A percentile compares a stretch with the other conserved stretches of the same genome.
Evolutionary conservation across 2,797 vertebrate genomes (phyloP).

Genomic region (Hydrocynus forskahlii): DNA sequence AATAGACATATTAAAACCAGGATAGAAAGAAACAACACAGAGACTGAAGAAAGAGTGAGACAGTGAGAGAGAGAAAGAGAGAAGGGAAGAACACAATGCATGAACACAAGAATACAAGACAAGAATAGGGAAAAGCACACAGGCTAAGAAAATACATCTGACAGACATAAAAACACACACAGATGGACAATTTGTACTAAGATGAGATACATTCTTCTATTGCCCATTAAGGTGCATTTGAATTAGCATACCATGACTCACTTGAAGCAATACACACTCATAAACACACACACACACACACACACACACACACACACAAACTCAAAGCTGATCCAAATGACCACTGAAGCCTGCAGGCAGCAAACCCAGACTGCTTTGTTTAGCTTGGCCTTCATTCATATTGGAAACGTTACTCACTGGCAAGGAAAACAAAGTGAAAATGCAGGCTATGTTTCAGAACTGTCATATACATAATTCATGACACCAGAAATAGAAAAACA

Average conservation of each 20-base stretch:
- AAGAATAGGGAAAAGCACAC: constrained; percentile 5
- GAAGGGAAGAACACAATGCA: background rate
- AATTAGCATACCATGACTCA: constrained; percentile 4
- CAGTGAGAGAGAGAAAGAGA: constrained; percentile 9
- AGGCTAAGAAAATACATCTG: background rate
- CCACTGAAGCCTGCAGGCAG: constrained; percentile 33
- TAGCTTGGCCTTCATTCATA: constrained; percentile 46
- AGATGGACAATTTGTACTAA: background rate
- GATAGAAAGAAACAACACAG: constrained; percentile 44
- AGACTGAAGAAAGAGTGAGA: constrained; percentile 20
- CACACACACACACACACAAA: constrained; percentile 2
- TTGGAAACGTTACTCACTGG: constrained; percentile 49
- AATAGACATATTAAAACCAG: constrained; percentile 56
- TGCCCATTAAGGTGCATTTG: no score
- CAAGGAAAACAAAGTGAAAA: constrained; percentile 56
- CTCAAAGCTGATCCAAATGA: constrained; percentile 12
- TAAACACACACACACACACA: background rate
- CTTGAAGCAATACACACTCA: background rate
- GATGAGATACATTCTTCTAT: background rate
- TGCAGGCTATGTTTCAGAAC: constrained; percentile 36
- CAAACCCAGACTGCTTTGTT: constrained; percentile 35
- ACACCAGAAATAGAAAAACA: constrained; percentile 3
- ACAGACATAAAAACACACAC: constrained; percentile 1
- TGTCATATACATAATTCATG: constrained; percentile 32
- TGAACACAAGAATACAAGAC: constrained; percentile 19